phyloP scores from a whole-genome alignment of 2,797 vertebrate genomes.

The Choloepus didactylus region DNA sequence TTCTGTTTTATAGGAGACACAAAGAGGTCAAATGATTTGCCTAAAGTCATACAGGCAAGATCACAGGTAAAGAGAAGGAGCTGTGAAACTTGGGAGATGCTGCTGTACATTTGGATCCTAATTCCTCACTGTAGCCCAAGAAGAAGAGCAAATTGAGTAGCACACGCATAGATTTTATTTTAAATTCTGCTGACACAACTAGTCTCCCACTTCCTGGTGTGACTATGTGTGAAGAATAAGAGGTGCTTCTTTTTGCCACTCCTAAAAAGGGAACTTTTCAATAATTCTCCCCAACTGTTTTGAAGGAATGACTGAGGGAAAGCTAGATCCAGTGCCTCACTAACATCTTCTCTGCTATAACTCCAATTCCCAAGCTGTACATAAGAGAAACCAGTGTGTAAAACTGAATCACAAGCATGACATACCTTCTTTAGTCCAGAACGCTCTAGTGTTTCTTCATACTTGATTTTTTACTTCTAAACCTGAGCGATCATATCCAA shows the following conservation, averaged over 20 bases:
- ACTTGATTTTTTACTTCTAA: slow-evolving; percentile 53
- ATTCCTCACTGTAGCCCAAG: not conserved
- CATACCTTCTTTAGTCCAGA: not conserved
- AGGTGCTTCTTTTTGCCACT: slow-evolving; percentile 1
- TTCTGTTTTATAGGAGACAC: slow-evolving; percentile 66
- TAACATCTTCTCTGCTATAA: slow-evolving; percentile 25
- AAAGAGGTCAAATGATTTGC: slow-evolving; percentile 54
- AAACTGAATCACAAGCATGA: slow-evolving; percentile 14
- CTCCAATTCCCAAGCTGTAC: not conserved
- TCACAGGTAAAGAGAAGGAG: slow-evolving; percentile 24
- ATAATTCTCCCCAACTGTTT: not conserved
- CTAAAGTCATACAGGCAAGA: slow-evolving; percentile 40
- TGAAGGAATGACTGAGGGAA: slow-evolving; percentile 21
- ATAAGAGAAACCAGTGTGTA: slow-evolving; percentile 18
- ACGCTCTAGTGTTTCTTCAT: slow-evolving; percentile 15
- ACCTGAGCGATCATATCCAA: not conserved
- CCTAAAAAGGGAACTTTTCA: slow-evolving; percentile 38
- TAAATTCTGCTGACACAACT: not conserved
- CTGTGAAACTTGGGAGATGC: not conserved
- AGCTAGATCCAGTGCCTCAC: not conserved
- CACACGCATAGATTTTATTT: not conserved
- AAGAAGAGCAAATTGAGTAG: slow-evolving; percentile 12
- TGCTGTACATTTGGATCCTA: not conserved
- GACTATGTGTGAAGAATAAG: slow-evolving; percentile 28
- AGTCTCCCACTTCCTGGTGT: slow-evolving; percentile 3